Evolutionary conservation across 2,888 invertebrate genomes (phyloP).

Genomic region (Rhodophaea formosa): DNA sequence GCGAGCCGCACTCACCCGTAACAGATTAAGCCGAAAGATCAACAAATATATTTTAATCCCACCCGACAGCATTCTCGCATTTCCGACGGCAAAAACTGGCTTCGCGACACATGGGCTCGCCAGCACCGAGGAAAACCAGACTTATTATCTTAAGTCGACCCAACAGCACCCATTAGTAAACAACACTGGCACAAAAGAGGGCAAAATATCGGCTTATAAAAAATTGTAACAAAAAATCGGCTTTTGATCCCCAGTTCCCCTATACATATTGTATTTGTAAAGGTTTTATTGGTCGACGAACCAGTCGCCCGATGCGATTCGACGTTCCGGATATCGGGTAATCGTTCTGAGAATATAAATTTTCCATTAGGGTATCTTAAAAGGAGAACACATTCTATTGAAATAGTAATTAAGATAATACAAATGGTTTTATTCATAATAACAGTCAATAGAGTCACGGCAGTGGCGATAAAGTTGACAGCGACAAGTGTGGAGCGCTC

Average conservation of each 20-base stretch:
- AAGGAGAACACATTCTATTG: constrained; percentile 1
- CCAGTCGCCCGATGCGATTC: constrained; percentile 60
- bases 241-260: constrained; percentile 76
- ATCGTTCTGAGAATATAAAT: constrained; percentile 22
- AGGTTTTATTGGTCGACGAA: constrained; percentile 74
- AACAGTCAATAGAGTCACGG: constrained; percentile 11
- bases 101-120: constrained; percentile 62
- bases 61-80: constrained; percentile 70
- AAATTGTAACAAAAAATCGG: constrained; percentile 75
- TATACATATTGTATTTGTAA: constrained; percentile 68
- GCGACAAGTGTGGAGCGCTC: constrained; percentile 2
- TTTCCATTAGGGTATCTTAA: neutral
- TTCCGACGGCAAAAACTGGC: constrained; percentile 75
- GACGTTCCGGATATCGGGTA: constrained; percentile 29
- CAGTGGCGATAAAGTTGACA: neutral
- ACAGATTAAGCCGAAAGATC: constrained; percentile 73
- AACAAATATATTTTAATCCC: constrained; percentile 78
- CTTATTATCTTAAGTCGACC: constrained; percentile 81
- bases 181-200: constrained; percentile 79
- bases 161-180: constrained; percentile 81
- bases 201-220: constrained; percentile 76
- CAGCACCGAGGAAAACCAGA: constrained; percentile 66
- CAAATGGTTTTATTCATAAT: constrained; percentile 4
- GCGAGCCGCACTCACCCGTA: constrained; percentile 47
- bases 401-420: constrained; percentile 17